Conservation (phyloP, 2,113 vertebrate genomes). For the Sula dactylatra region DNA sequence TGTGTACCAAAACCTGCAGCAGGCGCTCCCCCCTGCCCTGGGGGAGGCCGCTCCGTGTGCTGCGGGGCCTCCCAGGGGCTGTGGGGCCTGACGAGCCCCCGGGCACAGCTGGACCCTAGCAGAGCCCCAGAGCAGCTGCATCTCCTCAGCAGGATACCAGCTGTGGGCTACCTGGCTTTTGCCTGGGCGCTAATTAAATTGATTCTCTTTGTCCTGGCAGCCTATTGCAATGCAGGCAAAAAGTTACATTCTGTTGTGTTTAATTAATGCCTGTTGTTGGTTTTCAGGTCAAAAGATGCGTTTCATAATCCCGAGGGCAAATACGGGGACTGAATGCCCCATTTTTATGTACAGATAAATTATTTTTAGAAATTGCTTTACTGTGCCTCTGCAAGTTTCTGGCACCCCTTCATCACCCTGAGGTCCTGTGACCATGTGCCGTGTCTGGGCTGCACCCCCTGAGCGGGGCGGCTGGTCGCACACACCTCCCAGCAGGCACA, state of each 20-base stretch:
- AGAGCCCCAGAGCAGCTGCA: not conserved
- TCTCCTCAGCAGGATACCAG: fast-evolving
- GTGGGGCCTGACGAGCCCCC: not conserved
- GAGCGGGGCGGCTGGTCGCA: too few relatives aligned
- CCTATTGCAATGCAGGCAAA: fast-evolving
- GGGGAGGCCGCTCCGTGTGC: not conserved
- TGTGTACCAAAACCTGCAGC: fast-evolving
- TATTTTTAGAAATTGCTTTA: not conserved
- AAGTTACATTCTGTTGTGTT: not conserved
- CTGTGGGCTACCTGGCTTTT: not conserved
- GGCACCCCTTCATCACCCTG: fast-evolving
- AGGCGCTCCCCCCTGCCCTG: fast-evolving
- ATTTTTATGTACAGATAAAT: not conserved
- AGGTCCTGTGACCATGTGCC: fast-evolving
- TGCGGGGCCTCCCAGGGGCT: fast-evolving
- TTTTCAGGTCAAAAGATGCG: not conserved
- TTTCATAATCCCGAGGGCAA: not conserved
- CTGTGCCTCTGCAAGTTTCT: not conserved
- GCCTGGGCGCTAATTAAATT: fast-evolving
- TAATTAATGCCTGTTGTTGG: not conserved
- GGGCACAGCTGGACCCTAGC: not conserved
- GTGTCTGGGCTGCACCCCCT: not conserved
- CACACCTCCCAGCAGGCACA: too few relatives aligned
- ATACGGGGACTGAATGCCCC: fast-evolving
- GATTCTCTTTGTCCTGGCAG: not conserved